A percentile compares a stretch with the other conserved stretches of the same genome.
Conservation (phyloP, 35 echinoderm and acorn worm genomes). For the Heliocidaris erythrogramma region DNA sequence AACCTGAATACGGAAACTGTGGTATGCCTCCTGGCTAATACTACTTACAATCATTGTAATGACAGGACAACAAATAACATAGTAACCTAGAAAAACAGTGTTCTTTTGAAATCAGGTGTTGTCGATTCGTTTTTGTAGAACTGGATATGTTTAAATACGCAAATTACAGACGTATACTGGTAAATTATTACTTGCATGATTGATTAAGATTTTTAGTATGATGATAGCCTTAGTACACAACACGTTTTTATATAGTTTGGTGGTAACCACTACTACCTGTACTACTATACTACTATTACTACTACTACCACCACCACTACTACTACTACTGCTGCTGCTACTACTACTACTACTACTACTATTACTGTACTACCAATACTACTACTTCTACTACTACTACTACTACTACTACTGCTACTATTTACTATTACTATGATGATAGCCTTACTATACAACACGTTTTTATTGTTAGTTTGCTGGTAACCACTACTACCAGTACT, state of each 20-base stretch:
- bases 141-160: background rate
- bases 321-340: background rate
- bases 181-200: no score
- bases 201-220: no score
- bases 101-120: background rate
- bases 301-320: background rate
- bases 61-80: background rate
- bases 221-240: no score
- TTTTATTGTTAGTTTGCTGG: no score
- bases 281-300: no score
- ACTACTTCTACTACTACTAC: no score
- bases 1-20: background rate
- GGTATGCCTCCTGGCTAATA: background rate
- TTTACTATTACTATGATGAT: no score
- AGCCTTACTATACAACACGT: no score
- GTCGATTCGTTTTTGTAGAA: background rate
- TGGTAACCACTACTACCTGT: no score
- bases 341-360: slow-evolving; percentile 24
- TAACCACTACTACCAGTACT: no score
- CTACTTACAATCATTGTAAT: background rate
- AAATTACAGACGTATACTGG: background rate
- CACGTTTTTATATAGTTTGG: no score
- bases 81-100: background rate
- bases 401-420: background rate
- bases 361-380: slow-evolving; percentile 9